phyloP scores from a whole-genome alignment of 1,140 invertebrate species.

The Triops cancriformis region DNA sequence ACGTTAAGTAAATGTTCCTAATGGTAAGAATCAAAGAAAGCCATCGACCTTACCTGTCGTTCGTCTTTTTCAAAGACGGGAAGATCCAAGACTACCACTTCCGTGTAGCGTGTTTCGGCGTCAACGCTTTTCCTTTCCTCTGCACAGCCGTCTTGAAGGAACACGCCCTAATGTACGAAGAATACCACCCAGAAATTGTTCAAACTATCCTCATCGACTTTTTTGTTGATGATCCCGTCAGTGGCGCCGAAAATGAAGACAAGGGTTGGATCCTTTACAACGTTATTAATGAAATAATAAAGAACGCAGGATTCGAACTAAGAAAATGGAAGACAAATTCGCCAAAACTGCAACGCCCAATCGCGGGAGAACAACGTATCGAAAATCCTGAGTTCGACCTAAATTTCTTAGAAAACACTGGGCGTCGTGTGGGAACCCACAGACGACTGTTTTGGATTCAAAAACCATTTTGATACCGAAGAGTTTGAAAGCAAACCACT shows the following conservation, averaged over 20 bases:
- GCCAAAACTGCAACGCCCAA: not conserved
- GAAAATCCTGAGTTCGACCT: not conserved
- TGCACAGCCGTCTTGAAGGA: not conserved
- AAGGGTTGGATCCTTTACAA: not conserved
- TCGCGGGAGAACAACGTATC: not conserved
- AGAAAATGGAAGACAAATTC: conserved; percentile 6
- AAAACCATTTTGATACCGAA: not conserved
- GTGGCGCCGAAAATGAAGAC: conserved; percentile 5
- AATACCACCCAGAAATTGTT: not conserved
- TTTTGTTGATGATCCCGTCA: not conserved
- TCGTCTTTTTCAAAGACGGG: conserved; percentile 15
- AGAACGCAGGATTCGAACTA: not conserved
- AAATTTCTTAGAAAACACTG: not conserved
- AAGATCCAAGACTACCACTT: not conserved
- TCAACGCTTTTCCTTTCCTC: not conserved
- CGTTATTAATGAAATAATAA: not conserved
- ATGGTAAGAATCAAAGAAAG: conserved; percentile 15
- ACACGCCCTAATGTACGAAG: not conserved
- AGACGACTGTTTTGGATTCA: conserved; percentile 9
- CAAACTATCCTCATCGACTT: not conserved
- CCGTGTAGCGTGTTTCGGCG: not conserved
- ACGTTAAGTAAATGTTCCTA: conserved; percentile 24
- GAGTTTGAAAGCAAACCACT: not conserved
- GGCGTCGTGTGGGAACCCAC: not conserved
- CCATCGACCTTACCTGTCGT: conserved; percentile 21